These are phyloP conservation scores for Otolemur crassicaudatus DNA, from an alignment of 2,797 vertebrate genomes.

Conservation along the genomic window DNA sequence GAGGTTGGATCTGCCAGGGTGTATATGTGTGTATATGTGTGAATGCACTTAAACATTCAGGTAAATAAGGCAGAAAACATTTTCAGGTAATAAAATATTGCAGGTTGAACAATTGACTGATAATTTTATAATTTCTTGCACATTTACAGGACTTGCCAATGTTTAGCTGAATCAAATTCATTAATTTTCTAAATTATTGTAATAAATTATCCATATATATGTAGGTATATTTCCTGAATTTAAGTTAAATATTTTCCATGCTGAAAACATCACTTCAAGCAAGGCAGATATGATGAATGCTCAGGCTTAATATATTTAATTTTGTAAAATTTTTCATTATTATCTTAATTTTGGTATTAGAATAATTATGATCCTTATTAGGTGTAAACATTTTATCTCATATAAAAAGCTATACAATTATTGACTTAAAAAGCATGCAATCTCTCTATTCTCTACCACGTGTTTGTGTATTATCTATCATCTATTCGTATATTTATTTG, in stretches of 20 bases:
- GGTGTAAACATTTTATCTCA: neutral
- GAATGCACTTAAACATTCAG: too few relatives aligned
- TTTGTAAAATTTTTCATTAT: neutral
- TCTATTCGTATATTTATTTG: neutral
- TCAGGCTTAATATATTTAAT: neutral
- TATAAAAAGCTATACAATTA: neutral
- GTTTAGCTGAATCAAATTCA: neutral
- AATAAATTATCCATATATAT: neutral
- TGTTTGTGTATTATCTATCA: neutral
- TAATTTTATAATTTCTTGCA: neutral
- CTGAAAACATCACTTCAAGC: neutral
- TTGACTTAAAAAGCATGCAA: neutral
- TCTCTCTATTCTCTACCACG: neutral
- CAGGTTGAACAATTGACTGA: neutral
- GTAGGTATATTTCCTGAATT: neutral
- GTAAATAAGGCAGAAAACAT: neutral
- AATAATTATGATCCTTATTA: neutral
- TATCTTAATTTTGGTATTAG: neutral
- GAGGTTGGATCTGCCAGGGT: neutral
- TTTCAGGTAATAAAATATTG: neutral
- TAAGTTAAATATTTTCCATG: neutral
- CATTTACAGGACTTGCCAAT: neutral
- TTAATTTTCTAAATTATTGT: neutral
- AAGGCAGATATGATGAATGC: neutral
- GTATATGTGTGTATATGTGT: accelerated